A percentile compares a stretch with the other conserved stretches of the same genome.
These are phyloP conservation scores for Nomada lathburiana DNA, from an alignment of 2,888 invertebrate genomes.

Conservation along the genomic window DNA sequence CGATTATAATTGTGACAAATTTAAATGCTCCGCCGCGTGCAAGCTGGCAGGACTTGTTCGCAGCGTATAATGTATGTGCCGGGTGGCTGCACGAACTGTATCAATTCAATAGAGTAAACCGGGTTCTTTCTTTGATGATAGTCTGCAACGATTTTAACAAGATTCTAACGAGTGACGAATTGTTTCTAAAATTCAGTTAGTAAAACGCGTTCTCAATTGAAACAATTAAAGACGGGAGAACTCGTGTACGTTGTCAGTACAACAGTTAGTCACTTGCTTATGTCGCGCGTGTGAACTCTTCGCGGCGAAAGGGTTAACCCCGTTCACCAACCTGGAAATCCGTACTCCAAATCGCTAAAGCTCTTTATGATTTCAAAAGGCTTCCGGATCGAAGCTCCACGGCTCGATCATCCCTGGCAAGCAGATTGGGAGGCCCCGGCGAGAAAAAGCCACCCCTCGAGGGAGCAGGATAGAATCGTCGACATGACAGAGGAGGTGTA, in stretches of 20 bases:
- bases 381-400: slow-evolving; percentile 49
- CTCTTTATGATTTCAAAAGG: slow-evolving; percentile 59
- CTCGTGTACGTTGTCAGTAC: no score
- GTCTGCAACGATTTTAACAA: no score
- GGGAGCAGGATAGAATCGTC: slow-evolving; percentile 36
- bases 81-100: no score
- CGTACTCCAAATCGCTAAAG: slow-evolving; percentile 37
- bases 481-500: slow-evolving; percentile 72
- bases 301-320: neutral
- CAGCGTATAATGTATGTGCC: no score
- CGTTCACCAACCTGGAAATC: slow-evolving; percentile 31
- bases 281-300: neutral
- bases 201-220: no score
- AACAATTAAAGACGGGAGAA: neutral
- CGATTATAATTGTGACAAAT: no score
- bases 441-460: neutral
- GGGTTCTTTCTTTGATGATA: no score
- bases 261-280: no score
- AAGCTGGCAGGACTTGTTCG: neutral
- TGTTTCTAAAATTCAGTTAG: no score
- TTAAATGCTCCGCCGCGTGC: no score
- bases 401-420: slow-evolving; percentile 21
- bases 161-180: no score
- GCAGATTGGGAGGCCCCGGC: neutral
- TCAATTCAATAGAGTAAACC: no score